Percentiles rank a stretch among this genome's conserved stretches.
Conservation (phyloP, 53 echinoderm and acorn worm genomes). For the Temnopleurus reevesii region DNA sequence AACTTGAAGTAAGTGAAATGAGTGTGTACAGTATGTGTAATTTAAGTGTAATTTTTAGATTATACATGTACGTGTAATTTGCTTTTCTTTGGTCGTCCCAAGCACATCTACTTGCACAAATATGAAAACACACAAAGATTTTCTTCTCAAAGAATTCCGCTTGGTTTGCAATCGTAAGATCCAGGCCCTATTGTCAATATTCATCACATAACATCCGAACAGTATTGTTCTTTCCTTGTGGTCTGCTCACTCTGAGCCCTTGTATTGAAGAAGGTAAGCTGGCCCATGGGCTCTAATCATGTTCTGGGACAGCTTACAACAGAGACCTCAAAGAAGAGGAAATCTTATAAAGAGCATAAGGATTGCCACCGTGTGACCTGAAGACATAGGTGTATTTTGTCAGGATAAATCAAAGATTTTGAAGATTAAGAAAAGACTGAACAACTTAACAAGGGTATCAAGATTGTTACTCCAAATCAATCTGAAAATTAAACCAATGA, state of each 20-base stretch:
- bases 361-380: neutral
- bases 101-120: constrained; percentile 1
- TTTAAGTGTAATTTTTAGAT: too few species aligned
- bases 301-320: constrained; percentile 18
- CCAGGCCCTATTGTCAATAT: neutral
- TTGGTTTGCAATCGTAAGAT: neutral
- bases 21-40: too few species aligned
- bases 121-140: neutral
- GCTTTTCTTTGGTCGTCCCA: neutral
- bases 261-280: neutral
- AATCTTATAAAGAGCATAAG: neutral
- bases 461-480: too few species aligned
- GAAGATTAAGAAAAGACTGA: neutral
- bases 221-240: neutral
- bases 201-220: neutral
- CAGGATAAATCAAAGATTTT: neutral
- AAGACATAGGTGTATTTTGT: neutral
- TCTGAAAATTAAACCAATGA: too few species aligned
- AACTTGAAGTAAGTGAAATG: too few species aligned
- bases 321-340: neutral
- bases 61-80: too few species aligned
- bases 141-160: neutral
- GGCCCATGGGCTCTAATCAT: neutral
- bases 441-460: too few species aligned
- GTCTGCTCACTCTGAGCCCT: neutral